These are phyloP conservation scores for Rhagium mordax DNA, from an alignment of 2,888 invertebrate genomes.

Conservation along the genomic window DNA sequence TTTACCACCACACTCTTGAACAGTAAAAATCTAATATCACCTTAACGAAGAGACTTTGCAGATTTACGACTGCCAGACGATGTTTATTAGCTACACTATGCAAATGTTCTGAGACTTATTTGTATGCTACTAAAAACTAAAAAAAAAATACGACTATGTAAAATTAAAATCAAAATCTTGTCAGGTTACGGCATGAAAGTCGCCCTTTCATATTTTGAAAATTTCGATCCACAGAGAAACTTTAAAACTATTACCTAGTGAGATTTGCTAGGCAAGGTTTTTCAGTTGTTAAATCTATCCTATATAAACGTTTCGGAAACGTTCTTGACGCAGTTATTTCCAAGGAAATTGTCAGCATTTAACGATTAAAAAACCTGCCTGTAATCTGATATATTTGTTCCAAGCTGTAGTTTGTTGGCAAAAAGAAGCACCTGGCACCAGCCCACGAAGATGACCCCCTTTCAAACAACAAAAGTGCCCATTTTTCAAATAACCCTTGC, in stretches of 20 bases:
- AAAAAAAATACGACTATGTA: background rate
- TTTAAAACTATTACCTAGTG: background rate
- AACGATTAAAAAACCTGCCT: background rate
- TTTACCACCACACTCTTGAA: too few relatives aligned
- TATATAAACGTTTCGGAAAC: background rate
- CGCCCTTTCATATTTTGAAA: background rate
- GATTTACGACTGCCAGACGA: too few relatives aligned
- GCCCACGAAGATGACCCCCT: background rate
- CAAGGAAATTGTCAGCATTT: too few relatives aligned
- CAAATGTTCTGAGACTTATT: too few relatives aligned
- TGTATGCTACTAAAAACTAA: too few relatives aligned
- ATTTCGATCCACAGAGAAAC: background rate
- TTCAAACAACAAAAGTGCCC: background rate
- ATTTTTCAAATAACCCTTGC: background rate
- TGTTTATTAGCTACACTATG: too few relatives aligned
- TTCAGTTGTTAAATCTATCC: background rate
- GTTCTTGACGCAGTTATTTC: too few relatives aligned
- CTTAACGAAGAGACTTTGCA: too few relatives aligned
- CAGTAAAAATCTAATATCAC: too few relatives aligned
- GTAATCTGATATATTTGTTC: background rate
- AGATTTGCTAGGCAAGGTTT: background rate
- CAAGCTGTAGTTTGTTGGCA: background rate
- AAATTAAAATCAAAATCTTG: background rate
- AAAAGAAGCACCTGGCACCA: constrained; percentile 21
- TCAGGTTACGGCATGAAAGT: background rate